A percentile compares a stretch with the other conserved stretches of the same genome.
Evolutionary conservation across 2,888 invertebrate species (phyloP).

Genomic region (Amiota mariae): DNA sequence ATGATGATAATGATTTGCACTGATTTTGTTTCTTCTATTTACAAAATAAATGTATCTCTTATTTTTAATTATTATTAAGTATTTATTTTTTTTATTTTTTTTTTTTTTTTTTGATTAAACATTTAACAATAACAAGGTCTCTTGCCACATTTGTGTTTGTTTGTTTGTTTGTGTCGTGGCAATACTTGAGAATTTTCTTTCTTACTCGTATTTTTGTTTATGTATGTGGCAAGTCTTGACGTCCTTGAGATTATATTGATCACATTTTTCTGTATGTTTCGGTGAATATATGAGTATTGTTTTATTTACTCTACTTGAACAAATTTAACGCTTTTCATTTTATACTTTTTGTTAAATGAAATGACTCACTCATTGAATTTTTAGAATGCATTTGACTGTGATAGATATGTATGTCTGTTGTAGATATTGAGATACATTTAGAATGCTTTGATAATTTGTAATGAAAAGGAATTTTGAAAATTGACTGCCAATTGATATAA

Average conservation of each 20-base stretch:
- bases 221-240: neutral
- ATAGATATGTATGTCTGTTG: too few relatives aligned
- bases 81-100: neutral
- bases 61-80: too few relatives aligned
- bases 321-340: too few relatives aligned
- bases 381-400: neutral
- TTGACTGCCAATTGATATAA: too few relatives aligned
- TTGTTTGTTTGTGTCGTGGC: neutral
- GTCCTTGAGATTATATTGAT: neutral
- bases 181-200: neutral
- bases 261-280: neutral
- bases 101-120: neutral
- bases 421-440: too few relatives aligned
- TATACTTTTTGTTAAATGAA: too few relatives aligned
- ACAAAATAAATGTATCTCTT: too few relatives aligned
- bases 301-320: too few relatives aligned
- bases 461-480: too few relatives aligned
- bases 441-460: too few relatives aligned
- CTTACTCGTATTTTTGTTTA: neutral
- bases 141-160: neutral
- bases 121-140: slow-evolving; percentile 13
- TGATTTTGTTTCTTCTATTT: neutral
- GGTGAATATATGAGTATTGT: neutral
- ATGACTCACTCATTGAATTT: neutral
- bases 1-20: neutral